Evolutionary conservation across 2,113 vertebrate species (phyloP), one percentile per base, ranked within the genome.

Genomic region (Anthoscopus minutus): DNA sequence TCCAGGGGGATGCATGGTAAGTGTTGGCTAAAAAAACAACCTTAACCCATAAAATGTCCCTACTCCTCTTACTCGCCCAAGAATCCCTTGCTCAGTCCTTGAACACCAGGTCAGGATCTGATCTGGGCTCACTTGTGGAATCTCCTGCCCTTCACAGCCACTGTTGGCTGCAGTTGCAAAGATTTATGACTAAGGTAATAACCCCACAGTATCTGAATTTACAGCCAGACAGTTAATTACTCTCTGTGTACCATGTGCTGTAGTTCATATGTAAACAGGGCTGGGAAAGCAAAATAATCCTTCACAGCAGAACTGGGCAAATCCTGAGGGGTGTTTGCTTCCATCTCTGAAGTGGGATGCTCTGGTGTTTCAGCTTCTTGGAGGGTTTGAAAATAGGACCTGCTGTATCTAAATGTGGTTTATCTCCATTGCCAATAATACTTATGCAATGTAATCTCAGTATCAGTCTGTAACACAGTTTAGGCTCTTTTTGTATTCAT

Each of bases 401-500:
- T 66, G 27, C 30, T 78, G 33, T 21, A 17, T 87, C 56, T 77
- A 60, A 84, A 86, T 10, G 8, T 58, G 30, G 61, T 96, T 94
- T 93, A 54, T 88, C 57, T 66, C 58, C 69, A 71, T 95, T 58
- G 69, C 76, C 93, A 95, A 38, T 78, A 53, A 51, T 73, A 35
- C 47, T 89, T 22, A 10, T 47, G 60, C 80, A 77, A 1, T 92
- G 33, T 37, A 90, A 50, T 62, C 67, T 88, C 73, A 95, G 19
- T 94, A 65, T 81, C 96, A 95, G 96, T 9, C 6, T 50, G 66
- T 73, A 72, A 67, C 96, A 92, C 4, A 64, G 56, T 85, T 94
- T 79, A 28, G 82, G 45, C 71, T 97, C 45, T 89, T 97, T 95
- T 94, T 93, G 89, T 96, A 95, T 96, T 97, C 93, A 83, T 94